phyloP scores from a whole-genome alignment of 2,113 vertebrate genomes.

The Oryzias celebensis region DNA sequence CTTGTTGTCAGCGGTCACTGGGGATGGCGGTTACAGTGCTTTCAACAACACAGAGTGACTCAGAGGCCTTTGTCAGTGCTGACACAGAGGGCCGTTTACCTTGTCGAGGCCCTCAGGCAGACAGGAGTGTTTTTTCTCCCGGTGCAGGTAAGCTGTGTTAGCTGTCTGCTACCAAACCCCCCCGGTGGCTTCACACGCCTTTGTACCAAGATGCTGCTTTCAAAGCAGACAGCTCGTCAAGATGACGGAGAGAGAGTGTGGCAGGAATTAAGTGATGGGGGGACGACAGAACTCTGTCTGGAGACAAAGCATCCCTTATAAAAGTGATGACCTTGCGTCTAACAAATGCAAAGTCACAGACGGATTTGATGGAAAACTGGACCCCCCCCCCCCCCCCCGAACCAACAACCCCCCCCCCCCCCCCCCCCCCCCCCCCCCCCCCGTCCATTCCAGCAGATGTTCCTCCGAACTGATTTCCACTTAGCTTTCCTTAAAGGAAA shows the following conservation, averaged over 20 bases:
- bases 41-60: too few species aligned
- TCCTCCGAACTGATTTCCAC: conserved; percentile 13
- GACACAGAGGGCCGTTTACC: conserved; percentile 12
- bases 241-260: conserved; percentile 42
- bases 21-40: too few species aligned
- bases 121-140: conserved; percentile 5
- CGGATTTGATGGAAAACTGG: conserved; percentile 5
- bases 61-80: too few species aligned
- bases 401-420: too few species aligned
- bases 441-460: not conserved
- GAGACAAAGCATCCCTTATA: conserved; percentile 18
- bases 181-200: conserved; percentile 21
- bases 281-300: conserved; percentile 3
- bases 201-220: conserved; percentile 31
- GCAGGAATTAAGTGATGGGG: conserved; percentile 30
- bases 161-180: conserved; percentile 37
- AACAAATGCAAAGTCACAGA: conserved; percentile 4
- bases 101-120: conserved; percentile 16
- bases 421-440: not conserved
- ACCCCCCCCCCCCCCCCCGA: too few species aligned
- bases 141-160: conserved; percentile 34
- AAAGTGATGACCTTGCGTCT: conserved; percentile 7
- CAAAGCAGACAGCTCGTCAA: conserved; percentile 45
- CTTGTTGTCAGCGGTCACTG: too few species aligned
- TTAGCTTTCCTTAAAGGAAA: not conserved